phyloP scores from a whole-genome alignment of 2,113 vertebrate genomes.

The Odontophorus gujanensis region DNA sequence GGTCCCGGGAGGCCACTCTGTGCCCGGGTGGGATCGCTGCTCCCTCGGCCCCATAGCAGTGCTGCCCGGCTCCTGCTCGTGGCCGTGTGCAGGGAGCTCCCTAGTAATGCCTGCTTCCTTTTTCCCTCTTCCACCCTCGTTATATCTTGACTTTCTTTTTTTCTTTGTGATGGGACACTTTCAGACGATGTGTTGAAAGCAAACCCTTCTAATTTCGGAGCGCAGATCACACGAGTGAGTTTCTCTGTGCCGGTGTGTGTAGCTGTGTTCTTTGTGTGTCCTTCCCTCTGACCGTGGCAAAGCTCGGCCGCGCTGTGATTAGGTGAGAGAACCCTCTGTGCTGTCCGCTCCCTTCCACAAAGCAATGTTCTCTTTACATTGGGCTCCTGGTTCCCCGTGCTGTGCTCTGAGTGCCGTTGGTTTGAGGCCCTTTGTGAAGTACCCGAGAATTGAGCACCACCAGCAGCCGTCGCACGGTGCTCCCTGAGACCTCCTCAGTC shows the following conservation, averaged over 20 bases:
- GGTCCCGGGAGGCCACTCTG: too few relatives aligned
- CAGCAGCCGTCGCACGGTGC: not conserved
- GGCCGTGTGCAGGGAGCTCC: slow-evolving; percentile 17
- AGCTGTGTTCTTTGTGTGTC: slow-evolving; percentile 69
- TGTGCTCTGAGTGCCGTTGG: not conserved
- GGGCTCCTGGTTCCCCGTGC: not conserved
- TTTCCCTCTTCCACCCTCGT: slow-evolving; percentile 72
- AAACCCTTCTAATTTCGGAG: slow-evolving; percentile 85
- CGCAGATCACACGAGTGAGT: slow-evolving; percentile 85
- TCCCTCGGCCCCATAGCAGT: not conserved
- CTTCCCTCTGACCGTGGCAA: slow-evolving; percentile 42
- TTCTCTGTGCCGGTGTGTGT: slow-evolving; percentile 77
- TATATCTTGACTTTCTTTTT: slow-evolving; percentile 78
- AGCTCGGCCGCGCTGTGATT: slow-evolving; percentile 1
- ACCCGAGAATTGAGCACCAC: not conserved
- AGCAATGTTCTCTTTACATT: slow-evolving; percentile 84
- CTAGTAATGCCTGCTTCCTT: slow-evolving; percentile 74
- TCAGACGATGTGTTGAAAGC: slow-evolving; percentile 85
- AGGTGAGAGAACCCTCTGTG: slow-evolving; percentile 70
- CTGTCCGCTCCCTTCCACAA: slow-evolving; percentile 69
- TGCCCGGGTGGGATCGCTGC: too few relatives aligned
- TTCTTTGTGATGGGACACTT: slow-evolving; percentile 77
- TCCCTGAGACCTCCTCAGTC: not conserved
- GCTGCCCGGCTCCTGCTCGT: slow-evolving; percentile 38
- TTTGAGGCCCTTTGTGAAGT: not conserved